Conservation (phyloP, 2,888 invertebrate genomes). For the Sepioteuthis lessoniana region DNA sequence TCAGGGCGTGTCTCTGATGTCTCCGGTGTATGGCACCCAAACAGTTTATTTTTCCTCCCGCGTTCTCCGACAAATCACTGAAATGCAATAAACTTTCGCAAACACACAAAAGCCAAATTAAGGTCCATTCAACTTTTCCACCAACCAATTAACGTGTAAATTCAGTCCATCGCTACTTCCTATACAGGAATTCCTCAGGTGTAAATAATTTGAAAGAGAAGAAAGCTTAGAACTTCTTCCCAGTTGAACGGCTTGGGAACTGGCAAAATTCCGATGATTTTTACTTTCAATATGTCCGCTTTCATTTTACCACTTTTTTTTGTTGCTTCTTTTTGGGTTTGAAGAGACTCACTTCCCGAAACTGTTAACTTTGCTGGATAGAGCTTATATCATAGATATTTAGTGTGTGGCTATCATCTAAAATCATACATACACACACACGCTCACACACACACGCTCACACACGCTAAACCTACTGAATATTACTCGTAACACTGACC, state of each 20-base stretch:
- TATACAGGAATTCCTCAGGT: neutral
- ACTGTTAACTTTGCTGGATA: neutral
- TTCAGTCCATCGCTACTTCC: neutral
- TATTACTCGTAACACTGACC: too few relatives aligned
- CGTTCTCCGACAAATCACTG: neutral
- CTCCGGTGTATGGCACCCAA: neutral
- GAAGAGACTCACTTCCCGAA: neutral
- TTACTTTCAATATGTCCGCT: neutral
- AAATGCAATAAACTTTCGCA: neutral
- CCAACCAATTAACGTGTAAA: neutral
- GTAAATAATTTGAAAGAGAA: neutral
- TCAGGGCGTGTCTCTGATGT: neutral
- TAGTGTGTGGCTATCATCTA: too few relatives aligned
- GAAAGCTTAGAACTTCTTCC: too few relatives aligned
- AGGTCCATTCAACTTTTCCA: neutral
- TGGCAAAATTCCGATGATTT: neutral
- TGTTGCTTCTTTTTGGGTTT: neutral
- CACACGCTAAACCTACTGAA: too few relatives aligned
- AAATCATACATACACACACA: too few relatives aligned
- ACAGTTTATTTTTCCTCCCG: neutral
- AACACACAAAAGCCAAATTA: conserved; percentile 33
- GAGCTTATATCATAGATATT: too few relatives aligned
- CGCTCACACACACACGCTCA: too few relatives aligned
- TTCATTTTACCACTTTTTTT: neutral
- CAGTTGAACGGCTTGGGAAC: neutral